Conservation (phyloP, 2,113 vertebrate species). For the Notarius lentiginosus region DNA sequence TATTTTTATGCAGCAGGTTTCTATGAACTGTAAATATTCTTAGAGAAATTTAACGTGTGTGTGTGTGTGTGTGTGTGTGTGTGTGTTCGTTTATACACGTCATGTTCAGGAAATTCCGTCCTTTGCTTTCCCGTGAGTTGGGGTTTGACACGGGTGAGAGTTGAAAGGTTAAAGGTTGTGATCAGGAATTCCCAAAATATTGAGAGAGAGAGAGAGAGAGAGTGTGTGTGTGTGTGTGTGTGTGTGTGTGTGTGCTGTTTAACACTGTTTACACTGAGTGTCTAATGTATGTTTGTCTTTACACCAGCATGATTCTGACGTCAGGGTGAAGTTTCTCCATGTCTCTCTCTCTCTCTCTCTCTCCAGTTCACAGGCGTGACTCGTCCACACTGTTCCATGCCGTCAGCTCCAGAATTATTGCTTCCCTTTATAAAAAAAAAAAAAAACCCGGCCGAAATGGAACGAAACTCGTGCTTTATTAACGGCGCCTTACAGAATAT, state of each 20-base stretch:
- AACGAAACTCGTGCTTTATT: no score
- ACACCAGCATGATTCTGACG: conserved; percentile 64
- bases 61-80: neutral
- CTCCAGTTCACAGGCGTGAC: no score
- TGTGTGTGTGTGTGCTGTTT: neutral
- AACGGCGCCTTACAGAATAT: no score
- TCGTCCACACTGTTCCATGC: no score
- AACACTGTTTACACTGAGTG: conserved; percentile 43
- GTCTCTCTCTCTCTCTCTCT: neutral
- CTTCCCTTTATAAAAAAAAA: no score
- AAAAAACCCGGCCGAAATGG: no score
- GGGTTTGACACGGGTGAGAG: neutral
- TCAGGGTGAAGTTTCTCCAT: conserved; percentile 58
- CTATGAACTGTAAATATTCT: no score
- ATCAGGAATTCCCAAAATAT: neutral
- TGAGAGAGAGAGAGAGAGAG: neutral
- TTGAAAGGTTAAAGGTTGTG: conserved; percentile 21
- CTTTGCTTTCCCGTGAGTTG: neutral
- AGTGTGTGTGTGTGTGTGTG: neutral
- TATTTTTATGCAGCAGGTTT: no score
- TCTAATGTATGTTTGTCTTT: conserved; percentile 66
- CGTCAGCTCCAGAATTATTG: no score
- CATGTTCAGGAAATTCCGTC: neutral
- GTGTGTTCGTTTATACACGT: neutral
- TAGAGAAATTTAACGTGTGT: neutral